phyloP scores from a whole-genome alignment of 2,113 vertebrate species.

The Sylvilagus bachmani region DNA sequence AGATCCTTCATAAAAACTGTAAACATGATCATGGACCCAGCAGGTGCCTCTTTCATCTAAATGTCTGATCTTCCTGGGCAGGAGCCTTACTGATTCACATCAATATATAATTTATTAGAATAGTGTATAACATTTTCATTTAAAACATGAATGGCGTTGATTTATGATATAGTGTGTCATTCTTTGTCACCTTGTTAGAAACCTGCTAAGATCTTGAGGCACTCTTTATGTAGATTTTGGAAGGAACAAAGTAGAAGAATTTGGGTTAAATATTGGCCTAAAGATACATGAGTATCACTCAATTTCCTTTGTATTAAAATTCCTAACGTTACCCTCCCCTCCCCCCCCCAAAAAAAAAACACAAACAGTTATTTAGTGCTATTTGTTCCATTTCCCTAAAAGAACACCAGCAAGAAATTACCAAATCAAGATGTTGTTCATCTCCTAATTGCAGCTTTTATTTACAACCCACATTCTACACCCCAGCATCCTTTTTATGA shows the following conservation, averaged over 20 bases:
- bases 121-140: neutral
- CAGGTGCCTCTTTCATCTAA: neutral
- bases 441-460: neutral
- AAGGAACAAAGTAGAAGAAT: neutral
- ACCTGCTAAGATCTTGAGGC: neutral
- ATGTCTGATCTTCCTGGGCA: neutral
- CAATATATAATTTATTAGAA: neutral
- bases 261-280: neutral
- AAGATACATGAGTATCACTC: neutral
- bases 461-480: neutral
- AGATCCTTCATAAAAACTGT: neutral
- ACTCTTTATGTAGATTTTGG: neutral
- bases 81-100: neutral
- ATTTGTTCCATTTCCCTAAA: neutral
- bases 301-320: conserved; percentile 12
- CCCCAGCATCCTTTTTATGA: accelerated
- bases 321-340: neutral
- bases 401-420: neutral
- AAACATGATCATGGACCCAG: neutral
- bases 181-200: conserved; percentile 56
- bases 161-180: neutral
- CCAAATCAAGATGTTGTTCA: neutral
- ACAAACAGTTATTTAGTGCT: neutral
- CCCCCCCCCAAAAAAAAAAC: neutral
- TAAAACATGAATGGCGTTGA: neutral